These are phyloP conservation scores for Unio pictorum DNA, from an alignment of 2,888 invertebrate species.

Conservation along the genomic window DNA sequence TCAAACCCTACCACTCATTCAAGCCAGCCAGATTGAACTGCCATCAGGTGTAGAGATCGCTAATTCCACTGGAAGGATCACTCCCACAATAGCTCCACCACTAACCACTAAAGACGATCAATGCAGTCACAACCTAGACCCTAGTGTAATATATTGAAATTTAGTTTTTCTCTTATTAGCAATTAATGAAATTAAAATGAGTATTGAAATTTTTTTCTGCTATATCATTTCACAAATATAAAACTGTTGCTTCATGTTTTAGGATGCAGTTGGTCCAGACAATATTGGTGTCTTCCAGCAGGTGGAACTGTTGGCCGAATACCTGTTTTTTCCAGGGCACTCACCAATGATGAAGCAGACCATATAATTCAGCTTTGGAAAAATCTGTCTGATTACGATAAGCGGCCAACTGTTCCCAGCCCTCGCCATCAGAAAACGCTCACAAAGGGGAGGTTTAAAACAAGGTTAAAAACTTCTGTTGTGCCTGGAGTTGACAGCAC, in stretches of 20 bases:
- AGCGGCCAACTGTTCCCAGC: constrained; percentile 5
- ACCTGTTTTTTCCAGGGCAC: not conserved
- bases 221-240: not conserved
- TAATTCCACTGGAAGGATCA: not conserved
- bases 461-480: constrained; percentile 3
- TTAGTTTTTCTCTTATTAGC: too few species aligned
- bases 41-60: too few species aligned
- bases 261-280: constrained; percentile 17
- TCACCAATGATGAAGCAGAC: constrained; percentile 10
- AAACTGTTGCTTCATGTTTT: constrained; percentile 2
- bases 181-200: not conserved
- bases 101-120: not conserved
- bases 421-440: constrained; percentile 7
- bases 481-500: constrained; percentile 16
- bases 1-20: constrained; percentile 8
- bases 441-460: constrained; percentile 1
- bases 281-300: constrained; percentile 8
- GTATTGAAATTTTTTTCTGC: not conserved
- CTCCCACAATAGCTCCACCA: not conserved
- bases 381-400: constrained; percentile 7
- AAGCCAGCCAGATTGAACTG: not conserved
- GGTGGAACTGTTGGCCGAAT: constrained; percentile 9
- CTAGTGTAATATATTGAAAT: not conserved
- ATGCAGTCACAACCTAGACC: not conserved
- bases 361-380: constrained; percentile 15